Evolutionary conservation across 2,888 invertebrate species (phyloP), one percentile per base, ranked within the genome.

Genomic region (Pachycephus smyrnensis): DNA sequence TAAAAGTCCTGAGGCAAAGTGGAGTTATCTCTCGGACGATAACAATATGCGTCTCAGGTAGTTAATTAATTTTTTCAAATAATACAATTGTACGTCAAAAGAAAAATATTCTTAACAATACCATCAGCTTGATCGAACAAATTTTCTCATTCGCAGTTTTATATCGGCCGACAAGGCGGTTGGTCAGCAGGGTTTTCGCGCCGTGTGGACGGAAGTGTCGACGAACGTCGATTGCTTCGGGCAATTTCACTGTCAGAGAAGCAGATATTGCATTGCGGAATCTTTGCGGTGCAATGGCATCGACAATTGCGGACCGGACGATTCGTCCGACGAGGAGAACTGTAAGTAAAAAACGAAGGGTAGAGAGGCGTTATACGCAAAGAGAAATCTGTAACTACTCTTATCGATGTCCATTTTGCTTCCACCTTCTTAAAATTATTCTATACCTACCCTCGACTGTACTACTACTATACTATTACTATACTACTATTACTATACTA

Each of bases 141-240:
- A 12, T n/a, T 36, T 30, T 79, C 11, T 15, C 1, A n/a, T 71
- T 90, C 91, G 23, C 92, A 98, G 98, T 93, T 98, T 98, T 92
- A 96, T 98, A 91, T 97, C 97, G 90, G 97, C 98, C 81, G 97
- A 98, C 92, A 97, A 97, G 93, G 97, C 98, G 73, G 97, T 98
- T 81, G 98, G 98, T 84, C 97, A 97, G 88, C 95, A 96, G 92
- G 99, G 98, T 80, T 99, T 98, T 93, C 95, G 96, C 89, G 96
- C 98, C 75, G 95, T 97, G 76, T 99, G 98, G 98, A 98, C 98
- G 79, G 98, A 99, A 93, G 96, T 98, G 86, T 91, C 91, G 76
- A 93, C 94, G 86, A 94, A 94, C 80, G 92, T 92, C 82, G 93
- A 94, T 75, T 94, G 94, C 80, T 92, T 92, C 78, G 92, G 92